These are phyloP conservation scores for Cancer borealis DNA, from an alignment of 2,888 invertebrate species.

Conservation along the genomic window DNA sequence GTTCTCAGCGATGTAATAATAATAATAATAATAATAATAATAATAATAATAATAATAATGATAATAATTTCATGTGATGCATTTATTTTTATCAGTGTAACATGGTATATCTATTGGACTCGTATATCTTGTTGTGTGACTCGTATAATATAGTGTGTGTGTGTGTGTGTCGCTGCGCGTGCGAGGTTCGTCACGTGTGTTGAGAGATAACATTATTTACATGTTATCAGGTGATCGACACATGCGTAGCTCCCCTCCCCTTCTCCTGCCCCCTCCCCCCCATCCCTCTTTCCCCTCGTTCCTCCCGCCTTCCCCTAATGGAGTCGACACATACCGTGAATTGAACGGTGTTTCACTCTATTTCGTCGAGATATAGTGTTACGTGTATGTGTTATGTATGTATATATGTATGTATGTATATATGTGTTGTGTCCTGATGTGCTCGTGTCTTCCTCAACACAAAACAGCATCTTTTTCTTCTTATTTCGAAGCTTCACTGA, in stretches of 20 bases:
- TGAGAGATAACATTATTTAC: conserved; percentile 33
- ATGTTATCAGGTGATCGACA: conserved; percentile 24
- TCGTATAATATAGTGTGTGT: no score
- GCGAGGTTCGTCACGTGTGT: background rate
- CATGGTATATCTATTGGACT: background rate
- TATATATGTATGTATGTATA: background rate
- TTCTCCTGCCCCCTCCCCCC: background rate
- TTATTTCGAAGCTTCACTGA: background rate
- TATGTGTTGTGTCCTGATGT: background rate
- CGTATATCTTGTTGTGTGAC: background rate
- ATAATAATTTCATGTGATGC: background rate
- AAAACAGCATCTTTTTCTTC: no score
- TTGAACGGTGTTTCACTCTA: background rate
- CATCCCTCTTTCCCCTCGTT: background rate
- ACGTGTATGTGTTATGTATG: background rate
- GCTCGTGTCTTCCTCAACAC: no score
- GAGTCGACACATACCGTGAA: background rate
- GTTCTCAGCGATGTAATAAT: background rate
- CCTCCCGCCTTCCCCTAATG: background rate
- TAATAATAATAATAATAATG: background rate
- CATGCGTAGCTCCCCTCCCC: background rate
- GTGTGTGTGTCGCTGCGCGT: background rate
- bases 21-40: background rate
- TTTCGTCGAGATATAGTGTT: background rate
- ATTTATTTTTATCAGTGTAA: conserved; percentile 1